Percentiles rank a stretch among this genome's conserved stretches.
Conservation (phyloP, 2,797 vertebrate species). For the Gymnopithys bicolor region DNA sequence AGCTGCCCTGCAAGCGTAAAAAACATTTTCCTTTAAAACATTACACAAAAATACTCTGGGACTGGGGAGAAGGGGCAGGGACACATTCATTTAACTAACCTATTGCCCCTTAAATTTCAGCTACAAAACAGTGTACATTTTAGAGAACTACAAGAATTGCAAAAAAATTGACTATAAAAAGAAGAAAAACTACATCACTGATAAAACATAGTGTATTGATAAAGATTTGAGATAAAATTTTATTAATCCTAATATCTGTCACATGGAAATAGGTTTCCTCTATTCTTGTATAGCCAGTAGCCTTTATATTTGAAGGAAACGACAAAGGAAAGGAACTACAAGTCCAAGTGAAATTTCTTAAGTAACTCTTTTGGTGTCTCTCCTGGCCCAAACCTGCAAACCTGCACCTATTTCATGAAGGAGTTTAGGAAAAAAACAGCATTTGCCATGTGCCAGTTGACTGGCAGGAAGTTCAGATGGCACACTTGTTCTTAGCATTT, state of each 20-base stretch:
- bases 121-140: neutral
- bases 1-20: slow-evolving; percentile 84
- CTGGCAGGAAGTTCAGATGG: neutral
- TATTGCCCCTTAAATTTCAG: neutral
- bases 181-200: neutral
- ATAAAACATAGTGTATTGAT: neutral
- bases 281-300: neutral
- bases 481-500: neutral
- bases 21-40: neutral
- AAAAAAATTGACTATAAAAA: neutral
- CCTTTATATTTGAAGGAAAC: neutral
- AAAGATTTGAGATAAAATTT: neutral
- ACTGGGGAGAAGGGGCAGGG: neutral
- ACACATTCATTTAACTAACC: neutral
- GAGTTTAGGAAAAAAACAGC: neutral
- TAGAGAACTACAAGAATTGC: neutral
- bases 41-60: neutral
- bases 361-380: neutral
- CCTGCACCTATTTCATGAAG: neutral
- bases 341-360: neutral
- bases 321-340: neutral
- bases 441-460: neutral
- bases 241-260: neutral
- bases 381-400: neutral
- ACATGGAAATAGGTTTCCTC: neutral